A percentile compares a stretch with the other conserved stretches of the same genome.
Conservation (phyloP, 2,113 vertebrate genomes). For the Ceyx cyanopectus region DNA sequence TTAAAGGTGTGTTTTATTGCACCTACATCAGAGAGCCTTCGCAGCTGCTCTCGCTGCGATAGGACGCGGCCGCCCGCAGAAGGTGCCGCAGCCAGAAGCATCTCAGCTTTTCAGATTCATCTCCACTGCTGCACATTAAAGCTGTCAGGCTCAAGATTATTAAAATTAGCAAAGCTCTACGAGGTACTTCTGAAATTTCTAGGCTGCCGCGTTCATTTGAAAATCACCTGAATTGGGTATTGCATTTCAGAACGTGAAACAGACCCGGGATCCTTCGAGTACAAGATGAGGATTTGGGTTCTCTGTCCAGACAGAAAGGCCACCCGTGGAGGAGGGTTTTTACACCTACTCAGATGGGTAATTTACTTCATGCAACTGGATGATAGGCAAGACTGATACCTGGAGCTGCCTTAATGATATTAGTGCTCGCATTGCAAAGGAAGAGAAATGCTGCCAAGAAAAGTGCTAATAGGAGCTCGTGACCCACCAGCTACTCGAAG, state of each 20-base stretch:
- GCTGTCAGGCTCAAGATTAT: not conserved
- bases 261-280: not conserved
- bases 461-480: not conserved
- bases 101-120: not conserved
- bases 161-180: not conserved
- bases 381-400: not conserved
- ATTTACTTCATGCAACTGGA: not conserved
- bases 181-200: not conserved
- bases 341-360: not conserved
- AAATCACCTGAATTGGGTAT: not conserved
- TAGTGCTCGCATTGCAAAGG: not conserved
- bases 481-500: not conserved
- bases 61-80: not conserved
- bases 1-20: not conserved
- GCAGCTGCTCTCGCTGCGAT: not conserved
- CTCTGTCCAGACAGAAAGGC: not conserved
- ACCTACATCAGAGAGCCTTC: not conserved
- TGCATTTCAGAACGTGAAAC: not conserved
- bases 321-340: not conserved
- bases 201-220: not conserved
- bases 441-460: not conserved
- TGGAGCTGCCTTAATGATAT: not conserved
- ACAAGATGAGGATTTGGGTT: fast-evolving
- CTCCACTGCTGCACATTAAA: not conserved
- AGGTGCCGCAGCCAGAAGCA: not conserved